Base-by-base conservation (phyloP, 2,113 vertebrate genomes). In the Pan paniscus region DNA sequence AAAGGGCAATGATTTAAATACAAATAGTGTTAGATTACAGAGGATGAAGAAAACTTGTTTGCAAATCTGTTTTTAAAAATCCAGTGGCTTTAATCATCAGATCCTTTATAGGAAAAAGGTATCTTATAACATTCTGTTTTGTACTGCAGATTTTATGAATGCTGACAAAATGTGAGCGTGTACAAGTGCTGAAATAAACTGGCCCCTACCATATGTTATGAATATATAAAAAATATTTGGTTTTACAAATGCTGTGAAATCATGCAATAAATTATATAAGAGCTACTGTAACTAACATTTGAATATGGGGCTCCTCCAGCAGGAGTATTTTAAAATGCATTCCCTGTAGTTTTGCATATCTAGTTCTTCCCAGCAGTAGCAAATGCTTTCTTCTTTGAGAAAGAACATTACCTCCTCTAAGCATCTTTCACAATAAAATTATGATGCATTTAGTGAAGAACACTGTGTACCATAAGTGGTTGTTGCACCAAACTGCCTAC, bases 1-100 rank as follows among this genome's bases (percentile, higher is more conserved):
- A 93, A 91, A 80, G 43, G 22, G 92, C 48, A 72, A 38, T 17
- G 57, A 84, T 80, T 93, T 96, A 72, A 80, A 11, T 81, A 93
- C 75, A 97, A 94, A 75, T 67, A 52, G 7, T 76, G 10, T 89
- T 89, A 48, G 2, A 27, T 73, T 88, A 78, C 13, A 94, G n/a
- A 94, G 55, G 27, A 94, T 7, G 3, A 79, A n/a, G 61, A 55
- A 75, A 25, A 48, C 20, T 57, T 75, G 25, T 91, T 82, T 43
- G 20, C 38, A 89, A 79, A 87, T 46, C 13, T 86, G 2, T 68
- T 72, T 80, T 61, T 72, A 79, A 91, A 72, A 43, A 50, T n/a
- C 5, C 14, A 86, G 14, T 43, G 89, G 18, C 4, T 75, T 92
- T 75, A 83, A 22, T 50, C 32, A 22, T 50, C n/a, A 92, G 46